These are phyloP conservation scores for Eleginops maclovinus DNA, from an alignment of 2,113 vertebrate species.

Conservation along the genomic window DNA sequence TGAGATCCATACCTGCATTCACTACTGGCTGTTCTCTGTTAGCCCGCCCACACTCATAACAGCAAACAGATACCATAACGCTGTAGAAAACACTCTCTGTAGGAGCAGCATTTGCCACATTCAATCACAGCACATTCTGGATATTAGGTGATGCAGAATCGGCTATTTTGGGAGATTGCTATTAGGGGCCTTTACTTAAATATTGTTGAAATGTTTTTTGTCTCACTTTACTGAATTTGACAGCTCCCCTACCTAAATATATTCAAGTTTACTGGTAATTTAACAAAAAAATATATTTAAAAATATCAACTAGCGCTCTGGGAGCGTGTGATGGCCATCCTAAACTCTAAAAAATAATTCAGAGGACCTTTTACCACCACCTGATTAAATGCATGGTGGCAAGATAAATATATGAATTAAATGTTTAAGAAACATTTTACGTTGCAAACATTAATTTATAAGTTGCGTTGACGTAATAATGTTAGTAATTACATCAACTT, in stretches of 20 bases:
- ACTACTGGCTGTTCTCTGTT: conserved; percentile 13
- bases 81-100: conserved; percentile 9
- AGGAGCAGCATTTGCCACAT: not conserved
- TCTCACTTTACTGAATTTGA: too few relatives aligned
- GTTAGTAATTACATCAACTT: too few relatives aligned
- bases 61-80: conserved; percentile 5
- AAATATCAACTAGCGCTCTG: not conserved
- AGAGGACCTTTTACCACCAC: too few relatives aligned
- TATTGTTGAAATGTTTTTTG: too few relatives aligned
- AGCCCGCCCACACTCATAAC: conserved; percentile 13
- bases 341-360: too few relatives aligned
- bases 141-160: conserved; percentile 1
- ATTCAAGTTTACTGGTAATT: not conserved
- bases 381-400: too few relatives aligned
- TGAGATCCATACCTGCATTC: conserved; percentile 3
- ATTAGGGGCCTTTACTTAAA: not conserved
- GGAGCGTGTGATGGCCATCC: too few relatives aligned
- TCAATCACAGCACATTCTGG: not conserved
- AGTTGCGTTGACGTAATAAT: too few relatives aligned
- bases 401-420: too few relatives aligned
- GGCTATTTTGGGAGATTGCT: conserved; percentile 17
- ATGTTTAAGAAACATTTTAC: too few relatives aligned
- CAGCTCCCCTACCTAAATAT: not conserved
- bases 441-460: too few relatives aligned
- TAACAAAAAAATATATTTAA: not conserved